A percentile compares a stretch with the other conserved stretches of the same genome.
Evolutionary conservation across 2,113 vertebrate genomes (phyloP).

Genomic region (Prietella phreatophila): DNA sequence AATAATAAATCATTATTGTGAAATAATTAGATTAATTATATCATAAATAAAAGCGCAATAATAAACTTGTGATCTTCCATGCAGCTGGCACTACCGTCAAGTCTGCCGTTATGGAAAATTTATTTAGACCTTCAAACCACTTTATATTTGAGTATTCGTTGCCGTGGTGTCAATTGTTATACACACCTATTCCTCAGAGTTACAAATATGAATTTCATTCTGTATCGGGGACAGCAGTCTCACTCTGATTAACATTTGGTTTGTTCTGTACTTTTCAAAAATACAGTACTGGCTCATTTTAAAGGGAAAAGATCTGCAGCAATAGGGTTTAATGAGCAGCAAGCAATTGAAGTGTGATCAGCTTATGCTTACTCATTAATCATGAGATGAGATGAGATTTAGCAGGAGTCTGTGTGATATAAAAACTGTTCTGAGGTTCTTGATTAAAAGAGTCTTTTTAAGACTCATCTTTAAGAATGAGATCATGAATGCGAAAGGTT

Average conservation of each 20-base stretch:
- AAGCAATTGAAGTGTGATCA: not conserved
- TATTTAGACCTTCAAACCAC: not conserved
- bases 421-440: not conserved
- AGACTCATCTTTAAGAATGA: not conserved
- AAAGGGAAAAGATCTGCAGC: not conserved
- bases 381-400: conserved; percentile 10
- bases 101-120: not conserved
- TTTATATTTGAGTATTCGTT: not conserved
- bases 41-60: no score
- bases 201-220: not conserved
- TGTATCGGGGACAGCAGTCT: not conserved
- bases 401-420: not conserved
- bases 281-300: not conserved
- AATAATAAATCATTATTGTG: not conserved
- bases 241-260: not conserved
- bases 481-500: not conserved
- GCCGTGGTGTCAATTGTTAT: not conserved
- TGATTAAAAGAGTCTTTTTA: not conserved
- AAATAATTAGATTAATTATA: no score
- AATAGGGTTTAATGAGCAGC: not conserved
- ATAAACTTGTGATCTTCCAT: not conserved
- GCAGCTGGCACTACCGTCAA: not conserved
- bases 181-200: not conserved
- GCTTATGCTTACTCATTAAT: not conserved
- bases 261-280: not conserved